phyloP scores from a whole-genome alignment of 2,113 vertebrate species.

The Calidris pygmaea region DNA sequence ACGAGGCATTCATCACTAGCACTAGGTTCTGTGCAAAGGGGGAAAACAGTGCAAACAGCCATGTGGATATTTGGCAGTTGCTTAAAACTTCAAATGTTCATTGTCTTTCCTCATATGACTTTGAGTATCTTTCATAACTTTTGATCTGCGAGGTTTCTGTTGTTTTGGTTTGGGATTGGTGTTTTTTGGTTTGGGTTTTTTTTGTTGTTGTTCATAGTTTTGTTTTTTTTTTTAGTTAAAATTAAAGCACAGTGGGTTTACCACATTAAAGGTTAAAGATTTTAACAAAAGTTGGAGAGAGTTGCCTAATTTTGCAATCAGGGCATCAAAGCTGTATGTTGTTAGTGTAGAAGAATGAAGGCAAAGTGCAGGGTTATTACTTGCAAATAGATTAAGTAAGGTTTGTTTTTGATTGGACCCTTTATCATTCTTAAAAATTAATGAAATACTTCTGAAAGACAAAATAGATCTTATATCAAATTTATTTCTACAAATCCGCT shows the following conservation, averaged over 20 bases:
- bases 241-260: not conserved
- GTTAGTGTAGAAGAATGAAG: not conserved
- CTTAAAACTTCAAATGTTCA: accelerated
- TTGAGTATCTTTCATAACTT: not conserved
- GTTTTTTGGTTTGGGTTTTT: not conserved
- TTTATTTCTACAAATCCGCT: not conserved
- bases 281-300: not conserved
- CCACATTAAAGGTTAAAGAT: not conserved
- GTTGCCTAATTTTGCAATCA: not conserved
- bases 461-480: not conserved
- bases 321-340: not conserved
- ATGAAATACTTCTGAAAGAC: not conserved
- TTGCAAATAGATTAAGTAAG: not conserved
- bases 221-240: not conserved
- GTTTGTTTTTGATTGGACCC: not conserved
- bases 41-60: no score
- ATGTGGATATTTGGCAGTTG: not conserved
- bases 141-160: not conserved
- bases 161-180: not conserved
- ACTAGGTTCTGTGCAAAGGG: not conserved
- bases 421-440: not conserved
- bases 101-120: not conserved
- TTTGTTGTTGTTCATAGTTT: not conserved
- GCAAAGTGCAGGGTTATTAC: not conserved
- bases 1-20: accelerated